Conservation (phyloP, 1,140 invertebrate genomes). For the Lepeophtheirus salmonis region DNA sequence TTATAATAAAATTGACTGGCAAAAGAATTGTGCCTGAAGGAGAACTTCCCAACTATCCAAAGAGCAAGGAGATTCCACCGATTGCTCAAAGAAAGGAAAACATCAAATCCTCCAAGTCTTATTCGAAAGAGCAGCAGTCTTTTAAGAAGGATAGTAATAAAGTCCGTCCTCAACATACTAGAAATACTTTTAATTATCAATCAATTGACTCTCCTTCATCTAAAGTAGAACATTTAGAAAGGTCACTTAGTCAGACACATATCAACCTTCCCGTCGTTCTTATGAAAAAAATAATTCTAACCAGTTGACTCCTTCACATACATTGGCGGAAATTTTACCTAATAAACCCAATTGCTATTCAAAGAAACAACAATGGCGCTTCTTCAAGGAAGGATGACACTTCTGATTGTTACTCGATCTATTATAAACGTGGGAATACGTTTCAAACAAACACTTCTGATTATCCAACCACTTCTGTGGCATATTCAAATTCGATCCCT, state of each 20-base stretch:
- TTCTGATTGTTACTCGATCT: too few relatives aligned
- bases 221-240: too few relatives aligned
- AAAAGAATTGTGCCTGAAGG: neutral
- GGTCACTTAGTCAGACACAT: constrained; percentile 1
- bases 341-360: neutral
- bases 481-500: too few relatives aligned
- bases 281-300: neutral
- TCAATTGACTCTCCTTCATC: too few relatives aligned
- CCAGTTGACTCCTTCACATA: too few relatives aligned
- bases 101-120: neutral
- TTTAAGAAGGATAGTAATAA: neutral
- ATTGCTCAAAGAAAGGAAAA: neutral
- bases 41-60: neutral
- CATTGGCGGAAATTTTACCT: too few relatives aligned
- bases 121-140: neutral
- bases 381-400: neutral
- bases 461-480: neutral
- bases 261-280: neutral
- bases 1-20: constrained; percentile 9
- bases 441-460: neutral
- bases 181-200: too few relatives aligned
- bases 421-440: neutral
- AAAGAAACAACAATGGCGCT: neutral
- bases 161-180: neutral
- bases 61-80: too few relatives aligned